Percentiles rank a stretch among this genome's conserved stretches.
These are phyloP conservation scores for Lytechinus variegatus DNA, from an alignment of 35 echinoderm and acorn worm species.

Conservation along the genomic window DNA sequence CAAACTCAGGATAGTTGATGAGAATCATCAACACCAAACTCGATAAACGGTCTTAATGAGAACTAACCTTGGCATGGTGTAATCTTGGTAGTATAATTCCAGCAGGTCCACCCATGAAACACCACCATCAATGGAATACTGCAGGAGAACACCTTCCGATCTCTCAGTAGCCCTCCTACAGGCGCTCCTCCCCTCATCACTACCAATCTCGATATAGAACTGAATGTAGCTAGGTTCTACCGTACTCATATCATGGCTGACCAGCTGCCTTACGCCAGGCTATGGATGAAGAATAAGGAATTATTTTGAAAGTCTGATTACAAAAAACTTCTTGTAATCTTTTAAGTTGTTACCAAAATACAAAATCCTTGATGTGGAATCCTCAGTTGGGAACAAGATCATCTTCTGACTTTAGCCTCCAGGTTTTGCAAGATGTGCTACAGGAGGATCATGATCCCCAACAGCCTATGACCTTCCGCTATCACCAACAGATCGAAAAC, in stretches of 20 bases:
- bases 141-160: slow-evolving; percentile 74
- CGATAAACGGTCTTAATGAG: background rate
- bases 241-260: slow-evolving; percentile 88
- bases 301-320: too few species aligned
- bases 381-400: too few species aligned
- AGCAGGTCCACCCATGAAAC: slow-evolving; percentile 76
- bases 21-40: too few species aligned
- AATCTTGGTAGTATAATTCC: slow-evolving; percentile 86
- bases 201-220: slow-evolving; percentile 88
- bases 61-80: slow-evolving; percentile 70
- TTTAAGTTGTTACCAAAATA: too few species aligned
- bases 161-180: slow-evolving; percentile 61
- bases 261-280: slow-evolving; percentile 81
- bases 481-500: too few species aligned
- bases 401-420: too few species aligned
- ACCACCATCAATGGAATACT: slow-evolving; percentile 91
- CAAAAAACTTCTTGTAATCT: too few species aligned
- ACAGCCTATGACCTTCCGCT: too few species aligned
- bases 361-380: too few species aligned
- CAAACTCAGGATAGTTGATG: too few species aligned
- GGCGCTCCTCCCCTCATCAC: background rate
- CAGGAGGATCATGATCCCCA: too few species aligned
- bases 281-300: background rate
- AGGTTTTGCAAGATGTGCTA: too few species aligned
- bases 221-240: slow-evolving; percentile 70